Percentiles rank a stretch among this genome's conserved stretches.
phyloP scores from a whole-genome alignment of 2,113 vertebrate genomes.

The Kryptolebias marmoratus region DNA sequence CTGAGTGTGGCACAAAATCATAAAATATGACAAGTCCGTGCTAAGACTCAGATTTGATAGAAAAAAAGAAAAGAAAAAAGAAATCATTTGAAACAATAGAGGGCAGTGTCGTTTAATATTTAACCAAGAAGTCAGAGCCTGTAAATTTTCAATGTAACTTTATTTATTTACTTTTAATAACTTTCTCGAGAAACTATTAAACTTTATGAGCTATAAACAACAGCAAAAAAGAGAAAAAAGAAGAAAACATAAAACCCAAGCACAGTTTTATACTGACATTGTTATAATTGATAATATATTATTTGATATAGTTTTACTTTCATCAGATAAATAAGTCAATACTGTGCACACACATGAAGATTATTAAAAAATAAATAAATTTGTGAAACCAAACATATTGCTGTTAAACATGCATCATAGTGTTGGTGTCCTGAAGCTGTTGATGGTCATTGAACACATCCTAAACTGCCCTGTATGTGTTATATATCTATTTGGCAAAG shows the following conservation, averaged over 20 bases:
- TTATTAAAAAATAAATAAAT: too few relatives aligned
- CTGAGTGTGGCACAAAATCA: not conserved
- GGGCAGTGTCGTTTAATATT: conserved; percentile 70
- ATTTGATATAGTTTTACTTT: not conserved
- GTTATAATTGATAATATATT: not conserved
- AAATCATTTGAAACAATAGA: conserved; percentile 50
- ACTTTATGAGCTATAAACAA: not conserved
- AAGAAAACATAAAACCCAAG: too few relatives aligned
- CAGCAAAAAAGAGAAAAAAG: not conserved
- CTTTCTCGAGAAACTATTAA: not conserved
- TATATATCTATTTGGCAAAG: not conserved
- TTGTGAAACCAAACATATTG: not conserved
- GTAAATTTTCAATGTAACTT: not conserved
- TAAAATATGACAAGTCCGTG: not conserved
- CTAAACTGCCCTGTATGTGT: not conserved
- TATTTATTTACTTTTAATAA: not conserved
- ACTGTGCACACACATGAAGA: too few relatives aligned
- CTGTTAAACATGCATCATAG: not conserved
- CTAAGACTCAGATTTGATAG: too few relatives aligned
- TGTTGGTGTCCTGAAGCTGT: not conserved
- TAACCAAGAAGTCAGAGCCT: not conserved
- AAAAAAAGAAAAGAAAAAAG: not conserved
- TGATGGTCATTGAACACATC: not conserved
- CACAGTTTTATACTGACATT: not conserved
- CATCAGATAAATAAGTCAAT: not conserved